These are phyloP conservation scores for Macropus fuliginosus DNA, from an alignment of 2,797 vertebrate species.

Conservation along the genomic window DNA sequence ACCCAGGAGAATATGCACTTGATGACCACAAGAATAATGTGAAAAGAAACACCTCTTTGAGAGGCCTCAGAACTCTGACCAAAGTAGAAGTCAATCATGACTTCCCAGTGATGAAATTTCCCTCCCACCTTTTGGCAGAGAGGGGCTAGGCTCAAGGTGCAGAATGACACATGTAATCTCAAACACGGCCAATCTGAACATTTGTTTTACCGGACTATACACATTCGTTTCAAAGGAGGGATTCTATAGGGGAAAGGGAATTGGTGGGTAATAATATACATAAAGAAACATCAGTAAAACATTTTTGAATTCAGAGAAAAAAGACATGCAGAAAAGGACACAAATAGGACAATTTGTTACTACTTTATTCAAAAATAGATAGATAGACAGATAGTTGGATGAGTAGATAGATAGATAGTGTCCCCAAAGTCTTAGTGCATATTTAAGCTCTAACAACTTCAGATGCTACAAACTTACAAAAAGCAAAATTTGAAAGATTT, in stretches of 20 bases:
- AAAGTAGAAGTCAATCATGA: neutral
- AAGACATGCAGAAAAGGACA: neutral
- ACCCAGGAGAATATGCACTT: neutral
- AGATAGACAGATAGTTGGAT: neutral
- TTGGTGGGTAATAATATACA: neutral
- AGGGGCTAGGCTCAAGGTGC: neutral
- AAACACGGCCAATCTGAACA: neutral
- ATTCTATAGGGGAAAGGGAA: neutral
- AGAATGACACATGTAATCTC: neutral
- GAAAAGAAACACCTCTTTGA: neutral
- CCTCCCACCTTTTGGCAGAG: neutral
- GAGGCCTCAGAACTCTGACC: neutral
- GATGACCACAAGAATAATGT: neutral
- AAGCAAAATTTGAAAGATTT: neutral
- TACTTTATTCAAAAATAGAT: neutral
- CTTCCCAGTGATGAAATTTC: neutral
- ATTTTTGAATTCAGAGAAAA: neutral
- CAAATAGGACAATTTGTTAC: neutral
- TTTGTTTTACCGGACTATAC: neutral
- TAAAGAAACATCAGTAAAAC: neutral
- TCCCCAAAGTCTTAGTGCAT: neutral
- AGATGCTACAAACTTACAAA: neutral
- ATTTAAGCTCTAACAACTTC: neutral
- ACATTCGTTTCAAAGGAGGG: neutral
- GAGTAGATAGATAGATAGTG: too few relatives aligned